Evolutionary conservation across 1,140 invertebrate genomes (phyloP).

Genomic region (Drosophila elegans): DNA sequence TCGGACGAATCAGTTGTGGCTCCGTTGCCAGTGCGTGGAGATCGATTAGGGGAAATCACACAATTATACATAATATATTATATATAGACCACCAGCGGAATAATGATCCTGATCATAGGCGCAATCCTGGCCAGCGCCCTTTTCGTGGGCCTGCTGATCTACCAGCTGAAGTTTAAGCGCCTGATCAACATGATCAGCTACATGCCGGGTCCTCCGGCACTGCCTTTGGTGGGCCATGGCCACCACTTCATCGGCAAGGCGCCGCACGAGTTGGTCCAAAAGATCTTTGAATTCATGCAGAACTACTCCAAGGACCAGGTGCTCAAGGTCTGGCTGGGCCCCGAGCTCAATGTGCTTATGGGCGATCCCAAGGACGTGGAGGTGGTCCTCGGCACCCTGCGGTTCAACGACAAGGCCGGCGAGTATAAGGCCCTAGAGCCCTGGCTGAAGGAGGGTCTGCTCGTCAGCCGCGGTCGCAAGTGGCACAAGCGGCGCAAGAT

Average conservation of each 20-base stretch:
- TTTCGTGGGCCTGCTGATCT: conserved; percentile 54
- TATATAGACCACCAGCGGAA: not conserved
- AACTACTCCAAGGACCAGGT: conserved; percentile 85
- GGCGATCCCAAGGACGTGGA: conserved; percentile 73
- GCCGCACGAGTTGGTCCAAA: conserved; percentile 52
- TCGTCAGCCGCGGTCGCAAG: conserved; percentile 88
- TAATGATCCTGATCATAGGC: conserved; percentile 60
- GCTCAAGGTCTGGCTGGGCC: conserved; percentile 76
- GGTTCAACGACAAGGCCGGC: conserved; percentile 77
- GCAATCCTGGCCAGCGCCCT: conserved; percentile 56
- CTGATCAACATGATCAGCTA: conserved; percentile 67
- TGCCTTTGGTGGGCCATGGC: conserved; percentile 74
- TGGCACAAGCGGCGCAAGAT: conserved; percentile 93
- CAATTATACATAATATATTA: not conserved
- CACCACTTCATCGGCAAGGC: conserved; percentile 67
- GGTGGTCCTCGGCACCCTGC: conserved; percentile 57
- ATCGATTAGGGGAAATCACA: not conserved
- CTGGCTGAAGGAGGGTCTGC: conserved; percentile 90
- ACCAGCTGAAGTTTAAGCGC: conserved; percentile 71
- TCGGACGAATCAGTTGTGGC: conserved; percentile 4
- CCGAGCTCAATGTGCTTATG: conserved; percentile 71
- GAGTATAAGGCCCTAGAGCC: conserved; percentile 89
- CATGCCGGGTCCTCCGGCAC: conserved; percentile 59
- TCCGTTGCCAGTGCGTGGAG: not conserved
- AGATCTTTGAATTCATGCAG: conserved; percentile 40